Evolutionary conservation across 2,888 invertebrate species (phyloP).

Genomic region (Folsomia candida): DNA sequence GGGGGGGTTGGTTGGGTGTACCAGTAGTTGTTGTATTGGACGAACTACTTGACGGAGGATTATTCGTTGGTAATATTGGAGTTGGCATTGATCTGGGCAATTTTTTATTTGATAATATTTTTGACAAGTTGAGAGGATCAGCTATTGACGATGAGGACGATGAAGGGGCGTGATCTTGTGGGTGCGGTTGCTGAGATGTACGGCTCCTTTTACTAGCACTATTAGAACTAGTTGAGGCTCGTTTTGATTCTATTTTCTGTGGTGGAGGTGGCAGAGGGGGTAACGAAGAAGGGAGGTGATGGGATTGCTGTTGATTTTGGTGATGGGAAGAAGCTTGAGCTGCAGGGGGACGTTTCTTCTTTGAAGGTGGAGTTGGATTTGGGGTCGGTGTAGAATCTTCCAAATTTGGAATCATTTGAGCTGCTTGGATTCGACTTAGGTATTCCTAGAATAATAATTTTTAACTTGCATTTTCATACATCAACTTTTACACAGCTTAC

Average conservation of each 20-base stretch:
- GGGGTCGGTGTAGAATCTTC: too few species aligned
- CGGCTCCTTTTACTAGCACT: not conserved
- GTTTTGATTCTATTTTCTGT: not conserved
- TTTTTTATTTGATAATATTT: not conserved
- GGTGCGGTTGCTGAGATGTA: not conserved
- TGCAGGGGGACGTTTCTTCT: too few species aligned
- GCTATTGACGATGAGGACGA: not conserved
- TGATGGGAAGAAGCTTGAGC: too few species aligned
- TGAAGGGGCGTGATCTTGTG: not conserved
- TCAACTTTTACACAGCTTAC: conserved; percentile 16
- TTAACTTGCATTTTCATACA: too few species aligned
- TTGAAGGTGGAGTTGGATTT: too few species aligned
- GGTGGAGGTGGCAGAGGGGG: not conserved
- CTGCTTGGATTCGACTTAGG: conserved; percentile 39
- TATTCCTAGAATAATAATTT: too few species aligned
- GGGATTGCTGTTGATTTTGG: too few species aligned
- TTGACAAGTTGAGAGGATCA: conserved; percentile 1
- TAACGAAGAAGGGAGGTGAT: too few species aligned
- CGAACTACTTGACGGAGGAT: not conserved
- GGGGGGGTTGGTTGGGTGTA: conserved; percentile 17
- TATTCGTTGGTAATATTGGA: not conserved
- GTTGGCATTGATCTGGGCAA: not conserved
- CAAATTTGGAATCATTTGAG: conserved; percentile 20
- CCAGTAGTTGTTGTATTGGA: not conserved
- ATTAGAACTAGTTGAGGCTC: not conserved